phyloP scores from a whole-genome alignment of 2,113 vertebrate species.

The Puma concolor region DNA sequence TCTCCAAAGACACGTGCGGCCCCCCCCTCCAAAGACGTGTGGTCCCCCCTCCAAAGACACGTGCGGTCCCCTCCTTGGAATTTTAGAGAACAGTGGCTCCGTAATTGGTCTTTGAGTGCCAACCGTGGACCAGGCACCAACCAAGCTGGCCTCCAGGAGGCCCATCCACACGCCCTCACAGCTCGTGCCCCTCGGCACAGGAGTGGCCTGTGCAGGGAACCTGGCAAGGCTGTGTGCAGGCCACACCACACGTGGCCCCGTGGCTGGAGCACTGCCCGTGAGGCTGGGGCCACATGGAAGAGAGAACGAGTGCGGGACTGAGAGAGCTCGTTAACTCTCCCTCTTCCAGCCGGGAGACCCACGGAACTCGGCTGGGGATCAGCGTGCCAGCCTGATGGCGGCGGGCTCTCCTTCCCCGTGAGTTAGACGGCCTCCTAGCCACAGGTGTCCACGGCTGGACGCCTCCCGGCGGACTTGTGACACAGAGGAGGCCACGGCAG shows the following conservation, averaged over 20 bases:
- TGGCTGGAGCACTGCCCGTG: too few relatives aligned
- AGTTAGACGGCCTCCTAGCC: neutral
- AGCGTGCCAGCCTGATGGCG: neutral
- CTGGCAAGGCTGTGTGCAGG: too few relatives aligned
- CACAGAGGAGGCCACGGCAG: neutral
- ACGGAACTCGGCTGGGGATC: neutral
- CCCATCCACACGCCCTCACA: too few relatives aligned
- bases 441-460: neutral
- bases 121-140: neutral
- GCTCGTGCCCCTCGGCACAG: neutral
- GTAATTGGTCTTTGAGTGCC: neutral
- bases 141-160: neutral
- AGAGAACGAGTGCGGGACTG: too few relatives aligned
- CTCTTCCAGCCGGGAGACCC: neutral
- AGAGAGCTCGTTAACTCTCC: neutral
- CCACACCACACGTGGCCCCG: neutral
- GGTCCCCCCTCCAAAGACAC: too few relatives aligned
- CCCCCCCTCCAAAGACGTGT: too few relatives aligned
- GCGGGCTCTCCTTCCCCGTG: neutral
- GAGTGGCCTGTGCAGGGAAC: accelerated
- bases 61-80: neutral
- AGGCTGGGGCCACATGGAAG: neutral
- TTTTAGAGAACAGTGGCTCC: neutral
- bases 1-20: too few relatives aligned
- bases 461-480: too few relatives aligned